These are phyloP conservation scores for Lumbricus terrestris DNA, from an alignment of 2,888 invertebrate species.

Conservation along the genomic window DNA sequence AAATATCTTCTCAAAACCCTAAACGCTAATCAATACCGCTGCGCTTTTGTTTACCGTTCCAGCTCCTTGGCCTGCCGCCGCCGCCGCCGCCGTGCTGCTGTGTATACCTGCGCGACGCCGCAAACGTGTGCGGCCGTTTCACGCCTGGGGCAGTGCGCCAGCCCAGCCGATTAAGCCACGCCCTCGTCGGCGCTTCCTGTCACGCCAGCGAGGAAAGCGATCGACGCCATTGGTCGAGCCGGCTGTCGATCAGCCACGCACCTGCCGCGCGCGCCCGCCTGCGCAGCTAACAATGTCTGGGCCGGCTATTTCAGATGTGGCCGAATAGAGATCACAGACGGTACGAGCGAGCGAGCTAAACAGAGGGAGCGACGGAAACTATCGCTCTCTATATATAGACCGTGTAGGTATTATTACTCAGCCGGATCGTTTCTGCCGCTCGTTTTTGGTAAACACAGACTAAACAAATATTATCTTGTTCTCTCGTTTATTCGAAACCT, in stretches of 20 bases:
- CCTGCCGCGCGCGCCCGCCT: background rate
- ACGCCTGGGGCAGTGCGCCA: background rate
- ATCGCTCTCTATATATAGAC: constrained; percentile 14
- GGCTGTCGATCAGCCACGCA: background rate
- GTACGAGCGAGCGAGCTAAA: background rate
- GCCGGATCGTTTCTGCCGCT: background rate
- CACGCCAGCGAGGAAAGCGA: background rate
- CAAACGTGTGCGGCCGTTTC: background rate
- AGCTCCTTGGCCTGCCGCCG: background rate
- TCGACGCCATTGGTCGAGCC: background rate
- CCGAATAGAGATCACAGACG: background rate
- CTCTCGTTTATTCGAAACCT: background rate
- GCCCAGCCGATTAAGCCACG: background rate
- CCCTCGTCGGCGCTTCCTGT: background rate
- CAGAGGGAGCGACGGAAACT: background rate
- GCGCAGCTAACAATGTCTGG: background rate
- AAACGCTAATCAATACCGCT: constrained; percentile 4
- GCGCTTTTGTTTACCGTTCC: background rate
- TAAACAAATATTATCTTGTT: constrained; percentile 5
- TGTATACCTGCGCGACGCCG: constrained; percentile 6
- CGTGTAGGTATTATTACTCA: constrained; percentile 10
- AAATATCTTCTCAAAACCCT: background rate
- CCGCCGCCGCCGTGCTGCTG: too few species aligned
- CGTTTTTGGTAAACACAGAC: constrained; percentile 9
- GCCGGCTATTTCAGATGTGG: background rate